A percentile compares a stretch with the other conserved stretches of the same genome.
Evolutionary conservation across 2,888 invertebrate species (phyloP).

Genomic region (Exocentrus adspersus): DNA sequence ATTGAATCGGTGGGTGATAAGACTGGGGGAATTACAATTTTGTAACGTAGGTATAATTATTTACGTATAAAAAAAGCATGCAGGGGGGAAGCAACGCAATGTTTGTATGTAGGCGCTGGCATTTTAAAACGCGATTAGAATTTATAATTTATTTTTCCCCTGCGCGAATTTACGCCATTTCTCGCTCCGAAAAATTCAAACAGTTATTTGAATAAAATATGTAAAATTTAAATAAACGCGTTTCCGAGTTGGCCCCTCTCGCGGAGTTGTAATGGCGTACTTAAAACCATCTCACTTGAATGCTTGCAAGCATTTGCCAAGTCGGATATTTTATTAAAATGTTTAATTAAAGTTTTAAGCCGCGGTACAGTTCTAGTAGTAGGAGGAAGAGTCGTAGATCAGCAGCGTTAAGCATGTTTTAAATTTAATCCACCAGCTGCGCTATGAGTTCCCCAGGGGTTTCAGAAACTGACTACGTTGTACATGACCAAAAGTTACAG

Average conservation of each 20-base stretch:
- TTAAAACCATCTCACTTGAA: conserved; percentile 6
- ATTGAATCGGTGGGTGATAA: too few relatives aligned
- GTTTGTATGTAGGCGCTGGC: too few relatives aligned
- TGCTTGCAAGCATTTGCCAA: conserved; percentile 1
- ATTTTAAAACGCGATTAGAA: not conserved
- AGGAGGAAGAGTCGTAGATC: not conserved
- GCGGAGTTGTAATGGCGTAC: conserved; percentile 1
- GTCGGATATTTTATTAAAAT: conserved; percentile 14
- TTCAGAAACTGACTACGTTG: too few relatives aligned
- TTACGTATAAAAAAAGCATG: too few relatives aligned
- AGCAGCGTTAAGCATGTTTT: not conserved
- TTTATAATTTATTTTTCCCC: not conserved
- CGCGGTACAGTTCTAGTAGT: not conserved
- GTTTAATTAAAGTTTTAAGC: conserved; percentile 10
- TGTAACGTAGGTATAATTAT: too few relatives aligned
- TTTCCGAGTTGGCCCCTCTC: not conserved
- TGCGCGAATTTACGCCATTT: not conserved
- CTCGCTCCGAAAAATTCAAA: not conserved
- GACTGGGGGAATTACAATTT: too few relatives aligned
- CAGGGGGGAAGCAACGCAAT: too few relatives aligned
- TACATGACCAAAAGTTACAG: too few relatives aligned
- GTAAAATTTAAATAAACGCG: conserved; percentile 8
- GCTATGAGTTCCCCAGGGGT: too few relatives aligned
- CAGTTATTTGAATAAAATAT: conserved; percentile 14
- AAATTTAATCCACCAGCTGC: conserved; percentile 1